Evolutionary conservation across 1,140 invertebrate genomes (phyloP).

Genomic region (Mercenaria mercenaria): DNA sequence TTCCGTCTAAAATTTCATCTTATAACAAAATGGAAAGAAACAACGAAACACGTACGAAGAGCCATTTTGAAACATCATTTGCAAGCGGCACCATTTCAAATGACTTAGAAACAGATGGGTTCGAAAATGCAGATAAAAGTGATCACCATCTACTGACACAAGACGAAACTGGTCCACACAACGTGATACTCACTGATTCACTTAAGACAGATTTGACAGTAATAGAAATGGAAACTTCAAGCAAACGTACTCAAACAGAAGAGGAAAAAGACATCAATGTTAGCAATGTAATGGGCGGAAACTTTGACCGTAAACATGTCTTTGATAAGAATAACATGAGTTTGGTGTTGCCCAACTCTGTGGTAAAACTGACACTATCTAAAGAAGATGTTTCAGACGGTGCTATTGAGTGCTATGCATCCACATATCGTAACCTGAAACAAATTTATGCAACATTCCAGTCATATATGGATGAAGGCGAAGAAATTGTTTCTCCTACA

Average conservation of each 20-base stretch:
- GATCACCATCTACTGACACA: too few relatives aligned
- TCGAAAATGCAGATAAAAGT: too few relatives aligned
- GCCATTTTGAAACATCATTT: too few relatives aligned
- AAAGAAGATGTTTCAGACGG: neutral
- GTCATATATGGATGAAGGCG: neutral
- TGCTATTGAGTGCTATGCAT: neutral
- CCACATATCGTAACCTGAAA: neutral
- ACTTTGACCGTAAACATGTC: neutral
- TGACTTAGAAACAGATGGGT: too few relatives aligned
- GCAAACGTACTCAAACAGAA: neutral
- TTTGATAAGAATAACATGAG: neutral
- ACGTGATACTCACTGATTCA: too few relatives aligned
- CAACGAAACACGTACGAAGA: too few relatives aligned
- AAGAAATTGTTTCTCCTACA: neutral
- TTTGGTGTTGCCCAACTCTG: neutral
- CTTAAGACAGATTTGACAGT: too few relatives aligned
- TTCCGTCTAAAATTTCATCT: too few relatives aligned
- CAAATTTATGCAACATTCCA: neutral
- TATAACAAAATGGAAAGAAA: too few relatives aligned
- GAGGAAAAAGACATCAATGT: neutral
- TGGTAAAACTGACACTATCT: neutral
- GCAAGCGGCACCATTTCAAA: too few relatives aligned
- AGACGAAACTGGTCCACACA: too few relatives aligned
- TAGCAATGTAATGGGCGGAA: neutral
- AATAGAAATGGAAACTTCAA: too few relatives aligned